Percentiles rank a stretch among this genome's conserved stretches.
These are phyloP conservation scores for Syngnathus scovelli DNA, from an alignment of 2,113 vertebrate genomes.

Conservation along the genomic window DNA sequence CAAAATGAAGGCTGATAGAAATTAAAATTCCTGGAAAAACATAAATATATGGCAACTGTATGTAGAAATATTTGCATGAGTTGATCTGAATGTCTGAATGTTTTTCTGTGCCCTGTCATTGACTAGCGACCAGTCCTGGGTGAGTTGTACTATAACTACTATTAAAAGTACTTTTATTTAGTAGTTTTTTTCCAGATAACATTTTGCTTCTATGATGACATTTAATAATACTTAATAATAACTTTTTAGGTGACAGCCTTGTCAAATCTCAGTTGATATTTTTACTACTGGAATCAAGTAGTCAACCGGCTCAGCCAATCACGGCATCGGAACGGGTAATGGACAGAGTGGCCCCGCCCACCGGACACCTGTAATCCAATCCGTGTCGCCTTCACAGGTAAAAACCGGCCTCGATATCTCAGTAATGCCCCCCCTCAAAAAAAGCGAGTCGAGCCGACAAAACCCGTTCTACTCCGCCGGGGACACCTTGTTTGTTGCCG, in stretches of 20 bases:
- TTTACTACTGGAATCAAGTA: constrained; percentile 21
- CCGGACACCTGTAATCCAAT: constrained; percentile 74
- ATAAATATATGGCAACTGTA: no score
- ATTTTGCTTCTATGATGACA: neutral
- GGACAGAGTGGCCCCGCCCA: constrained; percentile 55
- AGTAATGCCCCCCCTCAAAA: constrained; percentile 73
- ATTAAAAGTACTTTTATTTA: no score
- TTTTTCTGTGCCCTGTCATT: no score
- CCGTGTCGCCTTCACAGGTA: constrained; percentile 73
- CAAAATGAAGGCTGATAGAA: neutral
- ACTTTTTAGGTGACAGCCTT: neutral
- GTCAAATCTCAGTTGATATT: constrained; percentile 28
- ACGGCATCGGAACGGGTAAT: constrained; percentile 27
- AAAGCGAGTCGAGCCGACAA: constrained; percentile 92
- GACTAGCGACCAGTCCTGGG: no score
- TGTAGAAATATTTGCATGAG: no score
- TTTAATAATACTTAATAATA: neutral
- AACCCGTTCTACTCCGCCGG: constrained; percentile 80
- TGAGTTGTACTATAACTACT: no score
- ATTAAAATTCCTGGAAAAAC: neutral
- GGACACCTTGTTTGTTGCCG: constrained; percentile 71
- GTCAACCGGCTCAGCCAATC: constrained; percentile 51
- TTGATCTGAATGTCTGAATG: no score
- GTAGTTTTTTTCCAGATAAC: neutral
- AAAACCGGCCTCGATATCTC: constrained; percentile 75